Conservation (phyloP, 1,140 invertebrate genomes). For the Lethocerus indicus region DNA sequence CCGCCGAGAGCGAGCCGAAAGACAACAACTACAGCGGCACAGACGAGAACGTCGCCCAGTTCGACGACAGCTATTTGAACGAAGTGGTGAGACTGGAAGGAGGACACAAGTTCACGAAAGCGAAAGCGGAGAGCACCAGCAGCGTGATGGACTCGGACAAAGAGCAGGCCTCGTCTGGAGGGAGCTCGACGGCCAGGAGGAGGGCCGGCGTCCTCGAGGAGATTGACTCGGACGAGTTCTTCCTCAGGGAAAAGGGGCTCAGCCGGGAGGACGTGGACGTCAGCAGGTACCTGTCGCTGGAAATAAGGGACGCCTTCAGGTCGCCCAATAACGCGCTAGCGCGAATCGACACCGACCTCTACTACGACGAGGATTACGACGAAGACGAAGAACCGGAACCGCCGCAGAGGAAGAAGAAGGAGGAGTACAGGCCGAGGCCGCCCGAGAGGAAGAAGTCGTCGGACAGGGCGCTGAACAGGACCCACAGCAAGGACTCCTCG, state of each 20-base stretch:
- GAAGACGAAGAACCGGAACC: constrained; percentile 21
- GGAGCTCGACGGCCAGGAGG: constrained; percentile 29
- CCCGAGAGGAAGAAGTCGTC: neutral
- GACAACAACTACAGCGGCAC: constrained; percentile 13
- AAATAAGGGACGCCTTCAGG: constrained; percentile 60
- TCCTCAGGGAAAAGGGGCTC: constrained; percentile 56
- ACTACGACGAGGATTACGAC: constrained; percentile 20
- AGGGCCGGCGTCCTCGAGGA: constrained; percentile 53
- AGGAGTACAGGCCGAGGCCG: constrained; percentile 18
- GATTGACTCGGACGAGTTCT: constrained; percentile 74
- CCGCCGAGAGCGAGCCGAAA: constrained; percentile 11
- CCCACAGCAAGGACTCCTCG: neutral
- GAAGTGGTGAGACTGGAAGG: constrained; percentile 2
- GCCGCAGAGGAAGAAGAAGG: constrained; percentile 21
- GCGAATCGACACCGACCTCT: constrained; percentile 29
- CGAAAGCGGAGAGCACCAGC: constrained; percentile 17
- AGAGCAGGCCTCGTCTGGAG: constrained; percentile 29
- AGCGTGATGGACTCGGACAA: constrained; percentile 21
- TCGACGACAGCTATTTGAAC: constrained; percentile 17
- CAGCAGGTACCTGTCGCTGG: constrained; percentile 51
- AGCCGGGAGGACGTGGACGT: constrained; percentile 65
- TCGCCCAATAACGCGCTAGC: constrained; percentile 40
- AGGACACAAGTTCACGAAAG: no score
- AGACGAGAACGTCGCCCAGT: constrained; percentile 13
- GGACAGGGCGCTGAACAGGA: neutral